Evolutionary conservation across 2,888 invertebrate genomes (phyloP), one percentile per base, ranked within the genome.

Genomic region (Tiliacea aurago): DNA sequence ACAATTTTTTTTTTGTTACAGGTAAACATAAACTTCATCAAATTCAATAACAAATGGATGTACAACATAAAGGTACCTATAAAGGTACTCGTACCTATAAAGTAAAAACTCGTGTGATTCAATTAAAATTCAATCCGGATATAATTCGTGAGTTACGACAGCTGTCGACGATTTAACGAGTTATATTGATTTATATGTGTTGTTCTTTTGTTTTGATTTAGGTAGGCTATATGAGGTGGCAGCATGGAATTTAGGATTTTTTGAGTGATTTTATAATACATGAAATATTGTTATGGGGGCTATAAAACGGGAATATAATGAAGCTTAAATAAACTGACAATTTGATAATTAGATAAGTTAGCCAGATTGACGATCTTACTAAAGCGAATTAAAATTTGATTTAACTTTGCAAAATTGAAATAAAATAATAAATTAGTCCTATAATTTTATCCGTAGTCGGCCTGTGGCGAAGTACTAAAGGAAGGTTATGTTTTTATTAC

Each of bases 71-170:
- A 64, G 84, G 70, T 76, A 73, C n/a, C n/a, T n/a, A n/a, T n/a
- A n/a, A n/a, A n/a, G n/a, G n/a, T n/a, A n/a, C n/a, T n/a, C n/a
- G n/a, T n/a, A n/a, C n/a, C n/a, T n/a, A n/a, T n/a, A 59, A 65
- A 43, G 59, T 61, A 62, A 63, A 66, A 78, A 63, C 58, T 55
- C 73, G 49, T 59, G 51, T 62, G 78, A 59, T 69, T 70, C 76
- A 80, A 86, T 85, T 78, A 78, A 61, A 84, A 76, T 72, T 82
- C 82, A 78, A 85, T 86, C 62, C 53, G 49, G 73, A 43, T 59
- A 51, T 78, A 76, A 84, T 80, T 43, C n/a, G n/a, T 47, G 73
- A 79, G 85, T 79, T 76, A 70, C 59, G 79, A 71, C 75, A 73
- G 70, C 43, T 73, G 62, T 62, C 47, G 53, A 72, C 61, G 56